phyloP scores from a whole-genome alignment of 2,888 invertebrate genomes.

The Piscicola geometra region DNA sequence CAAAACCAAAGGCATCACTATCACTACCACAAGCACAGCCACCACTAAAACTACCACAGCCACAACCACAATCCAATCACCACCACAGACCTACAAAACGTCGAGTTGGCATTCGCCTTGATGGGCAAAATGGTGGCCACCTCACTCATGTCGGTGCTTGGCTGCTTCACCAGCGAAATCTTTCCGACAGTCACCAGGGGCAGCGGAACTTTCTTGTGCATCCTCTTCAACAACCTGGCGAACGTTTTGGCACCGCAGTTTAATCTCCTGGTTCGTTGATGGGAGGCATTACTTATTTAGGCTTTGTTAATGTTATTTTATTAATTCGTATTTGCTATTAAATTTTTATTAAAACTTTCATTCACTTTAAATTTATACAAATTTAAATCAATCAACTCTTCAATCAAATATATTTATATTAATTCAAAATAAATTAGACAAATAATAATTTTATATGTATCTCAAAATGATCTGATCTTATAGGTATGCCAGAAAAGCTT shows the following conservation, averaged over 20 bases:
- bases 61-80: not conserved
- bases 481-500: too few relatives aligned
- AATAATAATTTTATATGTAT: too few relatives aligned
- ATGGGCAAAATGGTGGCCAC: slow-evolving; percentile 75
- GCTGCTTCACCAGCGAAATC: slow-evolving; percentile 80
- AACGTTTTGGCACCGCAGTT: slow-evolving; percentile 34
- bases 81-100: slow-evolving; percentile 23
- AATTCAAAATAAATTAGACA: too few relatives aligned
- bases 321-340: not conserved
- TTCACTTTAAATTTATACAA: not conserved
- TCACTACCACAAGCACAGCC: too few relatives aligned
- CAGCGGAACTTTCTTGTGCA: slow-evolving; percentile 31
- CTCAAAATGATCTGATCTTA: too few relatives aligned
- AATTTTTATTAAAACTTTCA: not conserved
- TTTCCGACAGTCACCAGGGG: slow-evolving; percentile 66
- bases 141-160: slow-evolving; percentile 75
- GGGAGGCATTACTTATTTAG: not conserved
- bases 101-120: slow-evolving; percentile 63
- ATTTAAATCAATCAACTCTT: not conserved
- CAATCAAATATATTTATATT: too few relatives aligned
- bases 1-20: too few relatives aligned
- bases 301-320: not conserved
- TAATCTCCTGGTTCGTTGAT: slow-evolving; percentile 31
- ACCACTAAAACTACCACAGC: too few relatives aligned
- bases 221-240: slow-evolving; percentile 34